Evolutionary conservation across 35 echinoderm and acorn worm species (phyloP), one percentile per base, ranked within the genome.

Genomic region (Eucidaris tribuloides): DNA sequence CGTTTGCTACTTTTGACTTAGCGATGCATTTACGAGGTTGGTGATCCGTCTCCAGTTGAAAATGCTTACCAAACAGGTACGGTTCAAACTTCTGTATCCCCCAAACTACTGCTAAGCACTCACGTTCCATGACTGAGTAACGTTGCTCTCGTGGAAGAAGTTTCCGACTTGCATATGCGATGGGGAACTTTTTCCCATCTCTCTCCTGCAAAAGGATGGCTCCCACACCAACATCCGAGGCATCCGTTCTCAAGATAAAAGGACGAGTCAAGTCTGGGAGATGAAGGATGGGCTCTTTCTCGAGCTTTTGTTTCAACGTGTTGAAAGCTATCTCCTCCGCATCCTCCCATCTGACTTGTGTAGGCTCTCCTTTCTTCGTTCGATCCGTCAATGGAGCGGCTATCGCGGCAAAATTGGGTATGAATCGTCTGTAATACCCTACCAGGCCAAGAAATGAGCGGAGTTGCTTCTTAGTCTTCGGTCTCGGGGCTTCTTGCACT

Each of bases 31-130:
- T 66, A 2, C 78, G 74, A 9, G 84, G 84, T 18, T 87, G 84
- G 56, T 79, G 84, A 29, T 87, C 84, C 7, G 84, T 87, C 62
- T 87, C 72, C 18, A 86, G 42, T 6, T 80, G 19, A 4, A 86
- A 86, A 1, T 22, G 17, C 19, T 82, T 42, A 1, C 84, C 46
- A 58, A 57, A 62, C 29, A 81, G 42, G 41, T 86, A 86, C 42
- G 15, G 14, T 31, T 86, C 71, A 31, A 86, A 86, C 31, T 86
- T 86, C 29, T 81, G 33, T 27, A 86, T 38, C 9, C 74, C 84
- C 36, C 48, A 81, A 18, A 57, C 19, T 7, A 78, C 40, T 19
- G 68, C 44, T 23, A 50, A 42, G 43, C 62, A 15, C 30, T 28
- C 62, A 28, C 27, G 62, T 14, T 66, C 62, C 15, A 28, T 66